Evolutionary conservation across 2,113 vertebrate species (phyloP), one percentile per base, ranked within the genome.

Genomic region (Hippopotamus amphibius): DNA sequence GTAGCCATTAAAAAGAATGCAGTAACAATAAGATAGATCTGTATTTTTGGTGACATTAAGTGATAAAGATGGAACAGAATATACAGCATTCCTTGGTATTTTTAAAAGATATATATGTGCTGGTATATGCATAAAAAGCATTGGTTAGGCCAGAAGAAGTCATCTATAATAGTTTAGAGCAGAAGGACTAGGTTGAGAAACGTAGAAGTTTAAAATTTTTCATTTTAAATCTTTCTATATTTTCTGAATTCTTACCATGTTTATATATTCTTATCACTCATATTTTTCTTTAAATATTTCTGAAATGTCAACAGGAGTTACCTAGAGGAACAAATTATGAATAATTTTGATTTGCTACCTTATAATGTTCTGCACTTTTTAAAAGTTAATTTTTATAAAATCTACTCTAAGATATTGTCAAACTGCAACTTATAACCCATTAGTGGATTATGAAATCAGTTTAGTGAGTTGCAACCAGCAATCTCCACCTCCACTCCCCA

Each of bases 241-340:
- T 83, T 46, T 79, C 46, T 79, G 15, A 71, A 95, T 90, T 95
- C n/a, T 86, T 76, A 95, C 13, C 46, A 68, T 57, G 19, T 68
- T 68, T 68, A n/a, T 68, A n/a, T 68, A n/a, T 68, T 68, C 15
- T 68, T 68, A 68, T 68, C 65, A n/a, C 63, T 65, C 12, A 65
- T 57, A 7, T 72, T 59, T 80, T 69, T 74, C 59, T 68, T 80
- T 79, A 13, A 85, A 26, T 92, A 79, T 72, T 81, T 65, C 33
- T 89, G 82, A 96, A 95, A 92, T 95, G 50, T 46, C 21, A 93
- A 68, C 8, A 43, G 24, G 19, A 79, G 12, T 65, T 88, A 92
- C 15, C 63, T 72, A 10, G 16, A 93, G 5, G 37, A 92, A 88
- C 10, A 91, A 91, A 69, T 61, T 37, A 46, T 74, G 57, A 59